Conservation (phyloP, 2,888 invertebrate genomes). For the Silvanus unidentatus region DNA sequence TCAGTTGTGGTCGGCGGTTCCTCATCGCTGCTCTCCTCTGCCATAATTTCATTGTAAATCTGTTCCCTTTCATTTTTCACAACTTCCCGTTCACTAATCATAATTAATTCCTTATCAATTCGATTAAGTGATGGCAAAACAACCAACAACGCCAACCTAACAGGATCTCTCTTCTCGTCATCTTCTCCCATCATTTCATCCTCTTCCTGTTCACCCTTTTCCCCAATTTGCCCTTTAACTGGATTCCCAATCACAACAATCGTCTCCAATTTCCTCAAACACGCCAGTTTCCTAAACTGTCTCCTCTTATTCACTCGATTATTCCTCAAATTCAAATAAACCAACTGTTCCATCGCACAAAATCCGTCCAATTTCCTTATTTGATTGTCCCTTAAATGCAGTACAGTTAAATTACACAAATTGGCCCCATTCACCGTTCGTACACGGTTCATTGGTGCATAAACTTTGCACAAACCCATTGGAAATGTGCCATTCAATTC, state of each 20-base stretch:
- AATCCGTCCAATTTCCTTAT: constrained; percentile 53
- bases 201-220: constrained; percentile 22
- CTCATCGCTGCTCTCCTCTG: constrained; percentile 35
- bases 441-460: constrained; percentile 47
- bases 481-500: constrained; percentile 49
- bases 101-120: constrained; percentile 51
- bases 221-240: constrained; percentile 18
- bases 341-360: constrained; percentile 44
- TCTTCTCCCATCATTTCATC: constrained; percentile 34
- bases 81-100: constrained; percentile 49
- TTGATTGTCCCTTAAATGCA: constrained; percentile 69
- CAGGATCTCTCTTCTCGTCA: constrained; percentile 35
- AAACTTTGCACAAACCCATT: constrained; percentile 60
- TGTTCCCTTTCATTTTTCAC: constrained; percentile 29
- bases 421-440: constrained; percentile 36
- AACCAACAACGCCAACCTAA: constrained; percentile 44
- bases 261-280: constrained; percentile 48
- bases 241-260: constrained; percentile 54
- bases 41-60: constrained; percentile 36
- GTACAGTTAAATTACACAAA: constrained; percentile 56
- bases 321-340: constrained; percentile 54
- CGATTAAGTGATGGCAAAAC: constrained; percentile 51
- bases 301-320: constrained; percentile 50
- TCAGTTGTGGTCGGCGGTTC: constrained; percentile 27
- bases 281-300: constrained; percentile 52